phyloP scores from a whole-genome alignment of 2,797 vertebrate species.

The Geotria australis region DNA sequence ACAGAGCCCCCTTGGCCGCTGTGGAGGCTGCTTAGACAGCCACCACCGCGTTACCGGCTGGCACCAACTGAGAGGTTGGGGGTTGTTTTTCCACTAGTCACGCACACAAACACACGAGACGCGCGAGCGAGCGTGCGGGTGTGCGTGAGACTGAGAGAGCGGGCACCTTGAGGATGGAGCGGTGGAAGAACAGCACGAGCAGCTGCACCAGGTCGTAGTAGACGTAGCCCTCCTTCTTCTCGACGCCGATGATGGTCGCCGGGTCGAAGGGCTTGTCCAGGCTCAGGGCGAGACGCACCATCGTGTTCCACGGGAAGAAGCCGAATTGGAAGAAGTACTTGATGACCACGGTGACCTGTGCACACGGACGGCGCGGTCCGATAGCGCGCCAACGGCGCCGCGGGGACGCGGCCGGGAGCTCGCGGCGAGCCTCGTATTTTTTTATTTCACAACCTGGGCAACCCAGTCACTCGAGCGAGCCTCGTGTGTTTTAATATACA shows the following conservation, averaged over 20 bases:
- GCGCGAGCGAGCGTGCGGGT: too few relatives aligned
- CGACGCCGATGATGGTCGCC: slow-evolving; percentile 20
- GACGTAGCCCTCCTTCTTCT: slow-evolving; percentile 19
- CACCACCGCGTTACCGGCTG: too few relatives aligned
- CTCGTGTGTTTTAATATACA: too few relatives aligned
- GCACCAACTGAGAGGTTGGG: too few relatives aligned
- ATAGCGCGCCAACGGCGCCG: not conserved
- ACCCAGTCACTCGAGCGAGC: too few relatives aligned
- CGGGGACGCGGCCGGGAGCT: not conserved
- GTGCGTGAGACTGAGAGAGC: too few relatives aligned
- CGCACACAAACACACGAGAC: not conserved
- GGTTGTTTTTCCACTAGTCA: too few relatives aligned
- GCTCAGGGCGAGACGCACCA: slow-evolving; percentile 16
- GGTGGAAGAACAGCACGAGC: slow-evolving; percentile 22
- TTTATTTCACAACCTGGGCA: too few relatives aligned
- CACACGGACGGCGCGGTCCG: not conserved
- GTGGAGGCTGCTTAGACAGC: too few relatives aligned
- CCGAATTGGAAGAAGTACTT: slow-evolving; percentile 41
- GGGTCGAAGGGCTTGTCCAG: slow-evolving; percentile 22
- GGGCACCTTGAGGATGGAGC: slow-evolving; percentile 18
- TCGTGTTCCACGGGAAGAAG: slow-evolving; percentile 33
- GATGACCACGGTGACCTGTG: slow-evolving; percentile 24
- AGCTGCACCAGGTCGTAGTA: slow-evolving; percentile 25
- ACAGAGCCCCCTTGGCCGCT: too few relatives aligned
- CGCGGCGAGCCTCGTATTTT: too few relatives aligned